phyloP scores from a whole-genome alignment of 2,797 vertebrate genomes.

The Notolepis coatsorum region DNA sequence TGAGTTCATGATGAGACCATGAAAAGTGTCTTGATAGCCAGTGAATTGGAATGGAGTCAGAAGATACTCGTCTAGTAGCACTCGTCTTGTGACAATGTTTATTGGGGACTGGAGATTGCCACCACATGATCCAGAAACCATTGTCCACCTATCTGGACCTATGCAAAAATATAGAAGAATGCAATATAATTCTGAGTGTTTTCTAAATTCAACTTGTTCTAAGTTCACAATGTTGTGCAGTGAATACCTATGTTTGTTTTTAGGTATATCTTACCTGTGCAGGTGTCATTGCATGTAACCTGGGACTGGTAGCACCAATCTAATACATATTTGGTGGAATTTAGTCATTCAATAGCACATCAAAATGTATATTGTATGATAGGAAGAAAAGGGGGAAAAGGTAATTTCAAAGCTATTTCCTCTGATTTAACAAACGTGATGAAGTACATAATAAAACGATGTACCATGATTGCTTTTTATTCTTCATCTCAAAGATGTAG shows the following conservation, averaged over 20 bases:
- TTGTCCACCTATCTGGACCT: constrained; percentile 80
- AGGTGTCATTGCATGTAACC: constrained; percentile 51
- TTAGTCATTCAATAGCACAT: background rate
- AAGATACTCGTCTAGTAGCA: constrained; percentile 30
- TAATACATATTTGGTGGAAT: constrained; percentile 18
- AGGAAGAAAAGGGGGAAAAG: too few relatives aligned
- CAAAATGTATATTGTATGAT: background rate
- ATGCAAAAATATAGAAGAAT: background rate
- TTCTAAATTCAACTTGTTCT: background rate
- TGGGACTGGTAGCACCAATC: constrained; percentile 73
- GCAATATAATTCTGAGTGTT: background rate
- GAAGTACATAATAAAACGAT: background rate
- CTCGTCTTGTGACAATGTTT: constrained; percentile 78
- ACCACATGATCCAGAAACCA: constrained; percentile 27
- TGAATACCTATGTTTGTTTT: background rate
- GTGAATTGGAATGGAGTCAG: constrained; percentile 72
- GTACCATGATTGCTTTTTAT: background rate
- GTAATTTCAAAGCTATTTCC: too few relatives aligned
- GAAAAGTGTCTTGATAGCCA: constrained; percentile 70
- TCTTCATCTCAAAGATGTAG: background rate
- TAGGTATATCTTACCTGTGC: constrained; percentile 68
- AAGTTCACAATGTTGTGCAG: background rate
- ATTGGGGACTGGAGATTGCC: constrained; percentile 83
- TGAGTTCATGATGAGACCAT: constrained; percentile 72
- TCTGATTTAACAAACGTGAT: background rate